These are phyloP conservation scores for Ovis canadensis DNA, from an alignment of 2,113 vertebrate genomes.

Conservation along the genomic window DNA sequence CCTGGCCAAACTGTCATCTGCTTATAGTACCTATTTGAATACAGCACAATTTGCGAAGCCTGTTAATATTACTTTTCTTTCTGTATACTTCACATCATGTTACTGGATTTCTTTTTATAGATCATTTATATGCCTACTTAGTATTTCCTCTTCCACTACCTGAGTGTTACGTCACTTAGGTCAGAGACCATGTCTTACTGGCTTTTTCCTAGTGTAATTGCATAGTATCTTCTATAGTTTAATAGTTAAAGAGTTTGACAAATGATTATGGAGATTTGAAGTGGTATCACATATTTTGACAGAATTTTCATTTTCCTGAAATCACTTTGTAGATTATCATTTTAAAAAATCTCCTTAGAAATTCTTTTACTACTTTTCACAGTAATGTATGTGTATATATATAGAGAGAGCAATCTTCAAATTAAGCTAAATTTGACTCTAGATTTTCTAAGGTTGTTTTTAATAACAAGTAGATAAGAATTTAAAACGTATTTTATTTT, in stretches of 20 bases:
- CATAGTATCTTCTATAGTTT: background rate
- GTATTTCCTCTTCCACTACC: background rate
- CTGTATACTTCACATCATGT: background rate
- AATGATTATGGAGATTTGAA: background rate
- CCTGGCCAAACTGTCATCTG: background rate
- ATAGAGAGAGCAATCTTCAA: background rate
- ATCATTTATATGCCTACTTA: background rate
- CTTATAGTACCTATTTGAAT: background rate
- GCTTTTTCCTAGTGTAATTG: background rate
- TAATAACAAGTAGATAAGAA: background rate
- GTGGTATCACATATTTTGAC: background rate
- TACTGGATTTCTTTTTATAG: background rate
- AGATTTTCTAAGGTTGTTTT: background rate
- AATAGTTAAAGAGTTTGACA: background rate
- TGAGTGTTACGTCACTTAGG: background rate
- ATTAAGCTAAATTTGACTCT: background rate
- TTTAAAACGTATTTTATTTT: background rate
- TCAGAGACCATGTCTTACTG: background rate
- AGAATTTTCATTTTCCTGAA: background rate
- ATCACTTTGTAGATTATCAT: background rate
- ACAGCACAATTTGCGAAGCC: background rate
- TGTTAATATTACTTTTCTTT: background rate
- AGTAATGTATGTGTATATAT: background rate
- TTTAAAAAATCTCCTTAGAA: background rate
- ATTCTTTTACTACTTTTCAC: background rate